A percentile compares a stretch with the other conserved stretches of the same genome.
phyloP scores from a whole-genome alignment of 64 coral and sea anemone species.

The Stichodactyla helianthus region DNA sequence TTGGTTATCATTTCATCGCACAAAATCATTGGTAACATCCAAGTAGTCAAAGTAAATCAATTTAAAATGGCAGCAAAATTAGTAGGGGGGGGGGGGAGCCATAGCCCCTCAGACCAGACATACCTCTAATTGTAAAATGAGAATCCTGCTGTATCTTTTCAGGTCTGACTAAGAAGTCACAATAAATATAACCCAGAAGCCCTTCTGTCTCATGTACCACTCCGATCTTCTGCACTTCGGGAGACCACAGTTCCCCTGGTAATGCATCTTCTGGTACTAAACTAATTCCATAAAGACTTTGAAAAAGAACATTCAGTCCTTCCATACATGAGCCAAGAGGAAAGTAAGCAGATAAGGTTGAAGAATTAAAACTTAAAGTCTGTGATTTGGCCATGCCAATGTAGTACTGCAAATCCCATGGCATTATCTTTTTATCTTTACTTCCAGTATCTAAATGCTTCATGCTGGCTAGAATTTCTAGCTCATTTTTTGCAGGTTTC shows the following conservation, averaged over 20 bases:
- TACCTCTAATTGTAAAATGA: constrained; percentile 98
- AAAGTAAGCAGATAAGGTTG: constrained; percentile 78
- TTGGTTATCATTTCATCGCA: too few relatives aligned
- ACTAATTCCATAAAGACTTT: constrained; percentile 71
- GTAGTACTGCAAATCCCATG: constrained; percentile 96
- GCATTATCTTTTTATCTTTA: constrained; percentile 53
- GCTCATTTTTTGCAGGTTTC: constrained; percentile 67
- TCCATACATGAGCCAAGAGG: constrained; percentile 95
- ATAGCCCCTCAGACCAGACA: neutral
- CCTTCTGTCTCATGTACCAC: constrained; percentile 91
- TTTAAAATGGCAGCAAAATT: too few relatives aligned
- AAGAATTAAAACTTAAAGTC: constrained; percentile 53
- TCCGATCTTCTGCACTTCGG: constrained; percentile 83
- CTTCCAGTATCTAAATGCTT: constrained; percentile 39
- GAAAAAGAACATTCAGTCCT: constrained; percentile 74
- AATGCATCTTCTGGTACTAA: constrained; percentile 72
- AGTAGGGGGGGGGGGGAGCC: too few relatives aligned
- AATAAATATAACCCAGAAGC: constrained; percentile 87
- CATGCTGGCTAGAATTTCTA: constrained; percentile 63
- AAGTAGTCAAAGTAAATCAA: too few relatives aligned
- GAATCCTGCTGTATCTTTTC: constrained; percentile 90
- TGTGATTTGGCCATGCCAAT: constrained; percentile 73
- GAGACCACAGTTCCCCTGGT: constrained; percentile 79
- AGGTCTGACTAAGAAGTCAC: constrained; percentile 87
- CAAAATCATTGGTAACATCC: too few relatives aligned